phyloP scores from a whole-genome alignment of 2,113 vertebrate species.

The Heterotis niloticus region DNA sequence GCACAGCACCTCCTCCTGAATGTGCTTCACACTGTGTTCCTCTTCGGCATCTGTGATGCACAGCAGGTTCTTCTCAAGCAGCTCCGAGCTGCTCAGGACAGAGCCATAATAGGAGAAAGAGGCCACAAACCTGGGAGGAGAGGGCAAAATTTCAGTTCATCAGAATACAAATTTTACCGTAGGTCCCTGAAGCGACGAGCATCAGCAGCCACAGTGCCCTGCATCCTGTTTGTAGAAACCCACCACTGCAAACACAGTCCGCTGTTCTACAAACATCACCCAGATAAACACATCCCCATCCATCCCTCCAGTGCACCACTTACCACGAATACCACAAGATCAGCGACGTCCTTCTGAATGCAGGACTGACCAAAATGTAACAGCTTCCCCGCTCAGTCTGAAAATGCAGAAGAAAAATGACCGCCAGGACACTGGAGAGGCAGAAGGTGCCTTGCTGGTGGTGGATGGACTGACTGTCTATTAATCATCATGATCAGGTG shows the following conservation, averaged over 20 bases:
- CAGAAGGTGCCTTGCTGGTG: not conserved
- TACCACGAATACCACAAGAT: constrained; percentile 94
- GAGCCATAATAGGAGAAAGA: constrained; percentile 87
- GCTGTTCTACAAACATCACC: not conserved
- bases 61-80: constrained; percentile 79
- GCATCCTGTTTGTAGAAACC: no score
- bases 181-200: no score
- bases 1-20: constrained; percentile 63
- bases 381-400: constrained; percentile 78
- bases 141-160: not conserved
- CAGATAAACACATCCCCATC: no score
- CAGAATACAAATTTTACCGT: no score
- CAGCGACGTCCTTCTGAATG: constrained; percentile 76
- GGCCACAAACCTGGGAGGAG: constrained; percentile 78
- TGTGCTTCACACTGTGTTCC: constrained; percentile 40
- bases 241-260: no score
- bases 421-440: not conserved
- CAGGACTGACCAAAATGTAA: constrained; percentile 67
- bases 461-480: not conserved
- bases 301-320: not conserved
- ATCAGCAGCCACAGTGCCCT: no score
- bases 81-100: constrained; percentile 82
- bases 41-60: constrained; percentile 53
- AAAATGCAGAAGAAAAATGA: constrained; percentile 28
- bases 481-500: no score